Evolutionary conservation across 1,140 invertebrate species (phyloP), one percentile per base, ranked within the genome.

Genomic region (Thaumatotibia leucotreta): DNA sequence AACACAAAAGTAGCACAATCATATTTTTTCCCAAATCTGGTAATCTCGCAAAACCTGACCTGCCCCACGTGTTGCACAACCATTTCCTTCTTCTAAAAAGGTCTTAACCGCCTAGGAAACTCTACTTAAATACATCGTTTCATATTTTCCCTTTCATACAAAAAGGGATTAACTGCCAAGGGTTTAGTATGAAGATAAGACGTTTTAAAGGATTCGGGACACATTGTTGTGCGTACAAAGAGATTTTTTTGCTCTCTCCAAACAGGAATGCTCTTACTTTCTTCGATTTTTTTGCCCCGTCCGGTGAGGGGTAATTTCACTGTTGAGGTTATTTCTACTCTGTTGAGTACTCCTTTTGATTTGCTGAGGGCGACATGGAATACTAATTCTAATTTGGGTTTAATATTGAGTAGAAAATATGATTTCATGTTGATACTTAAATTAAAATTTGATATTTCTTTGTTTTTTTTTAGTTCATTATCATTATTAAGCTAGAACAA

Each of bases 191-290:
- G 39, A 0, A 45, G 39, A 20, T 45, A 20, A n/a, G 39, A 45
- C 39, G 14, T 45, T 45, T 20, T 45, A 17, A 20, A 20, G 39
- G 5, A 11, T 9, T 8, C 6, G 68, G 63, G 61, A 66, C 20
- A 49, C 52, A 80, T 79, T 81, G 77, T 79, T 73, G 52, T 71
- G 52, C 66, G 65, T 74, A 66, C 77, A 72, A 83, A 76, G 67
- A 66, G 61, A 58, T 61, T 52, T 61, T 76, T 76, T 76, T 73
- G 69, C 69, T 33, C 29, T 32, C 69, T 69, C 67, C 69, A 73
- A 75, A 79, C 75, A 77, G 76, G 68, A 82, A 82, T 69, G 76
- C 80, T 84, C 78, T 86, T 84, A 86, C 84, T 86, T 86, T 86
- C 82, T 79, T 79, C 75, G 52, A 62, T 78, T 76, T 77, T 78